phyloP scores from a whole-genome alignment of 2,113 vertebrate genomes.

The Scolopax mira region DNA sequence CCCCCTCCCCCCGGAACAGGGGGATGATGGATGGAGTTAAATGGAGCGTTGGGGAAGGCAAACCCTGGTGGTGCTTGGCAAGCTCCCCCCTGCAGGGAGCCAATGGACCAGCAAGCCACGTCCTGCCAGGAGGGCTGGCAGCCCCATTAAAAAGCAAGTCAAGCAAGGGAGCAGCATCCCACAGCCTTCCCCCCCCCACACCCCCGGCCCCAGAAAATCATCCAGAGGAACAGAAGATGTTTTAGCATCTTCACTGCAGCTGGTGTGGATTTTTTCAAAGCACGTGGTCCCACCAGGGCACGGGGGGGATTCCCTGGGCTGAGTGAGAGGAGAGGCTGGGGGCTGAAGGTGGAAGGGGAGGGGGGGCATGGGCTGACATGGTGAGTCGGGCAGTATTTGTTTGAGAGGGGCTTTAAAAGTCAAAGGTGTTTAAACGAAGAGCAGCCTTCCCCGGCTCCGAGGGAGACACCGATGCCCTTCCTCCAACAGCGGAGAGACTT shows the following conservation, averaged over 20 bases:
- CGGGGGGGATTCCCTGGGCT: neutral
- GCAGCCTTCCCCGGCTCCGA: neutral
- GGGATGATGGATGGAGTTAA: neutral
- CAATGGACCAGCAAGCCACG: neutral
- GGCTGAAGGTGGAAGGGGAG: neutral
- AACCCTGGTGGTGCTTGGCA: neutral
- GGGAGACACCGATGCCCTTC: neutral
- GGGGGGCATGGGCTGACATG: neutral
- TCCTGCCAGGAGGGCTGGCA: neutral
- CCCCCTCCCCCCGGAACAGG: accelerated
- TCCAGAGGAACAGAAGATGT: neutral
- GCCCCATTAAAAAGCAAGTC: constrained; percentile 5
- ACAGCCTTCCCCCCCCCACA: neutral
- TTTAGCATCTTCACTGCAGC: neutral
- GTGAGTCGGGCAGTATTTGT: neutral
- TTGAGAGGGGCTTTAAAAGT: neutral
- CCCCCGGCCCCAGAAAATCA: accelerated
- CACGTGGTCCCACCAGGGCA: accelerated
- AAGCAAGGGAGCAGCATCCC: neutral
- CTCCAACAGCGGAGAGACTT: neutral
- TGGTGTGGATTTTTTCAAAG: neutral
- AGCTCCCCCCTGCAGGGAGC: neutral
- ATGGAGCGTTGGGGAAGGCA: neutral
- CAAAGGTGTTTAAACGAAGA: constrained; percentile 2
- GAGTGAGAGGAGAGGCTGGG: accelerated